Evolutionary conservation across 1,140 invertebrate species (phyloP), one percentile per base, ranked within the genome.

Genomic region (Acromyrmex charruanus): DNA sequence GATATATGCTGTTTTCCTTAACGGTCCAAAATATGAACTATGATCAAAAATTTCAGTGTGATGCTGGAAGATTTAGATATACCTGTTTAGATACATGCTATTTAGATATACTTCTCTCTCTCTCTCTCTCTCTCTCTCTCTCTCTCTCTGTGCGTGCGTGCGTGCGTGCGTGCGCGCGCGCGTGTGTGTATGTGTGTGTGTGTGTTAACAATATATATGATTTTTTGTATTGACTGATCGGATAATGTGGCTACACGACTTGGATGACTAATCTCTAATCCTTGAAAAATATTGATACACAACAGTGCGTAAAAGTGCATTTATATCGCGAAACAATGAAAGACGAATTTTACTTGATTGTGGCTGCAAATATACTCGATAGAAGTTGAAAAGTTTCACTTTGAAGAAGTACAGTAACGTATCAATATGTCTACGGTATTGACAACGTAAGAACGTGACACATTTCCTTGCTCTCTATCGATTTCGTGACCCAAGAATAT

Each of bases 361-460:
- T 59, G 5, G 10, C 10, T 35, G 25, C n/a, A 25, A 12, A 16
- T 49, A 5, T 6, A 14, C 3, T 28, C 5, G 25, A 55, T 4
- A 18, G 18, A 10, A 44, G 10, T 44, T 44, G n/a, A 58, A 58
- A 58, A 58, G 28, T 31, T 31, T 25, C 16, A 6, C 25, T 28
- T 63, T 6, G 58, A 59, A 53, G 16, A 74, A 51, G 18, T 21
- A 1, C 10, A 10, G 61, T 21, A 69, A 53, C 14, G 31, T 25
- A 80, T 80, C 49, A 61, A 53, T 81, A 66, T 10, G 53, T 77
- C 71, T 59, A 28, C 77, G 44, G 31, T 74, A 77, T 85, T 82
- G 86, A 74, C 80, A 63, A 75, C 12, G 68, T 51, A 74, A 74
- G 68, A 86, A 65, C 55, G 71, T 74, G 77, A 86, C 86, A 87